Evolutionary conservation across 2,113 vertebrate genomes (phyloP).

Genomic region (Apus apus): DNA sequence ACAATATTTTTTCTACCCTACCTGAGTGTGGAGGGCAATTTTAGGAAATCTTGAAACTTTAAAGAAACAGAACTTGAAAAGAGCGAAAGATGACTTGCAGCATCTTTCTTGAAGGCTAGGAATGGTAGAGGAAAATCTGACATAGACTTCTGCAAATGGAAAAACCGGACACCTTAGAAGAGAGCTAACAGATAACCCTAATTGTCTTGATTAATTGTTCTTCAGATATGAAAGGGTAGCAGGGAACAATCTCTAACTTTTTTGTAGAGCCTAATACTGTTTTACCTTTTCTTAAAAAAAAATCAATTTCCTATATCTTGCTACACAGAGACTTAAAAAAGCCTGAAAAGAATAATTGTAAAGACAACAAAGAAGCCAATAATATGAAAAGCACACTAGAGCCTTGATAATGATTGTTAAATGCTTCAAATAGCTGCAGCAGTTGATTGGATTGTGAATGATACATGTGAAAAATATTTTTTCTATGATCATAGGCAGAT

Average conservation of each 20-base stretch:
- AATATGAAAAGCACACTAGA: constrained; percentile 75
- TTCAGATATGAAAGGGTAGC: constrained; percentile 23
- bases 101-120: background rate
- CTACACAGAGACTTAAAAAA: constrained; percentile 65
- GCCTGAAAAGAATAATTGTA: constrained; percentile 45
- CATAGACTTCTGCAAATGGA: background rate
- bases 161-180: constrained; percentile 7
- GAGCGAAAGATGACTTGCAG: background rate
- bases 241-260: constrained; percentile 36
- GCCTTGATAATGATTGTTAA: constrained; percentile 71
- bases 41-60: background rate
- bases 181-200: constrained; percentile 1
- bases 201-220: constrained; percentile 16
- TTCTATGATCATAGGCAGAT: constrained; percentile 78
- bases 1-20: background rate
- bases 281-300: constrained; percentile 32
- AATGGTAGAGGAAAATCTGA: constrained; percentile 43
- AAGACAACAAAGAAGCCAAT: constrained; percentile 74
- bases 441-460: constrained; percentile 74
- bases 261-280: constrained; percentile 59
- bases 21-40: background rate
- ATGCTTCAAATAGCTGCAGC: constrained; percentile 74
- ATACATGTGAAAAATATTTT: constrained; percentile 75
- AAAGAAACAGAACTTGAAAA: constrained; percentile 2
- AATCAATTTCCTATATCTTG: constrained; percentile 67